Conservation (phyloP, 2,888 invertebrate species). For the Eubasilissa splendida region DNA sequence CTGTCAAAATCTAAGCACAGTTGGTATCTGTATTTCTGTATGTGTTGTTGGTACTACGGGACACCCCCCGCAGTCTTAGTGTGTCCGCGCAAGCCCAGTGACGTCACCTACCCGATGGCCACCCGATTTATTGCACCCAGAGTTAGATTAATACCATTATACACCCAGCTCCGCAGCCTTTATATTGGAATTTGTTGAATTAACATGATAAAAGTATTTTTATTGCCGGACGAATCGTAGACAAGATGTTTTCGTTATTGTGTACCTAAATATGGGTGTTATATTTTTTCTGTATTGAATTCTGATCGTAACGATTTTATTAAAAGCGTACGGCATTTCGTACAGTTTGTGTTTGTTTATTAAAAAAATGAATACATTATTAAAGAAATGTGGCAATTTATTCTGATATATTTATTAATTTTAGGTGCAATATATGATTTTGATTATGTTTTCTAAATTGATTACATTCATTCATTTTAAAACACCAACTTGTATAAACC, state of each 20-base stretch:
- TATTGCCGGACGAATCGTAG: slow-evolving; percentile 41
- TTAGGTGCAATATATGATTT: too few species aligned
- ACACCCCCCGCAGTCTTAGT: slow-evolving; percentile 49
- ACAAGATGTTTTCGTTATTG: slow-evolving; percentile 31
- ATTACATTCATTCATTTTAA: too few species aligned
- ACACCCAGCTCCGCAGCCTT: slow-evolving; percentile 46
- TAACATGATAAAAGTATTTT: slow-evolving; percentile 54
- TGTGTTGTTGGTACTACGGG: slow-evolving; percentile 27
- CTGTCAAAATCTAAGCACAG: slow-evolving; percentile 18
- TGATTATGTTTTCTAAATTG: too few species aligned
- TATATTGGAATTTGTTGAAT: slow-evolving; percentile 48
- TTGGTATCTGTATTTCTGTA: slow-evolving; percentile 23
- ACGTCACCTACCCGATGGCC: slow-evolving; percentile 52
- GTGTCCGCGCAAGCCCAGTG: slow-evolving; percentile 36
- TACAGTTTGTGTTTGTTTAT: slow-evolving; percentile 19
- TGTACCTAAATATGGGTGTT: not conserved
- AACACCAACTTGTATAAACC: too few species aligned
- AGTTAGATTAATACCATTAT: slow-evolving; percentile 50
- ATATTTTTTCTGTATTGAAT: not conserved
- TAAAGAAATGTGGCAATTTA: too few species aligned
- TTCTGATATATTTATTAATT: too few species aligned
- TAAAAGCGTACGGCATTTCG: not conserved
- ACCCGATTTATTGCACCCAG: slow-evolving; percentile 52
- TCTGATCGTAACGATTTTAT: not conserved
- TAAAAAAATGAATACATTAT: slow-evolving; percentile 7